Conservation (phyloP, 2,113 vertebrate genomes). For the Charina bottae region DNA sequence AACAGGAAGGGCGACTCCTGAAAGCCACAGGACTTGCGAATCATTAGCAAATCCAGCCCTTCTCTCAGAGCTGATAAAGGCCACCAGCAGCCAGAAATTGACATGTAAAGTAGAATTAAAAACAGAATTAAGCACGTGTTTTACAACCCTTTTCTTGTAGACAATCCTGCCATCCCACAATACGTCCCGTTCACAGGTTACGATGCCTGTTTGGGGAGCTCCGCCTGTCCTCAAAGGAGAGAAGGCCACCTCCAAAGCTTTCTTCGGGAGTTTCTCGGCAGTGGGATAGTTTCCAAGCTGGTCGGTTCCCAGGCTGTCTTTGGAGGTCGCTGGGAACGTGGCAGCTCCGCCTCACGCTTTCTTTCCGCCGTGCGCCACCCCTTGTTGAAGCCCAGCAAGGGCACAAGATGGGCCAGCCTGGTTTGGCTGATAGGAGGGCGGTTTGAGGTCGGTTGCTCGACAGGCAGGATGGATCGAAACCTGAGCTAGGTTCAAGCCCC, state of each 20-base stretch:
- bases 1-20: background rate
- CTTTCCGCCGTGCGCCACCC: conserved; percentile 65
- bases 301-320: conserved; percentile 56
- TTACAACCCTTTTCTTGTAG: conserved; percentile 67
- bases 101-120: conserved; percentile 32
- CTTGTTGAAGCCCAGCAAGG: conserved; percentile 68
- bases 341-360: conserved; percentile 60
- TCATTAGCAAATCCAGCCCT: background rate
- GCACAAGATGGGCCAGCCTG: conserved; percentile 76
- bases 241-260: conserved; percentile 53
- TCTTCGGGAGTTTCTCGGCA: too few species aligned
- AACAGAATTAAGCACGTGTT: background rate
- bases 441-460: conserved; percentile 83
- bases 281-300: too few species aligned
- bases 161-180: conserved; percentile 77
- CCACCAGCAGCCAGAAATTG: background rate
- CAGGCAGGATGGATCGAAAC: conserved; percentile 82
- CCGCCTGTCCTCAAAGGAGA: too few species aligned
- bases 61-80: background rate
- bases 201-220: conserved; percentile 72
- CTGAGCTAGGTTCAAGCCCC: conserved; percentile 74
- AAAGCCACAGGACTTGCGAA: background rate
- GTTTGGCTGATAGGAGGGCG: conserved; percentile 86
- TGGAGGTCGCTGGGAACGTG: too few species aligned
- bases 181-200: conserved; percentile 82